Evolutionary conservation across 2,888 invertebrate genomes (phyloP).

Genomic region (Erebia ligea): DNA sequence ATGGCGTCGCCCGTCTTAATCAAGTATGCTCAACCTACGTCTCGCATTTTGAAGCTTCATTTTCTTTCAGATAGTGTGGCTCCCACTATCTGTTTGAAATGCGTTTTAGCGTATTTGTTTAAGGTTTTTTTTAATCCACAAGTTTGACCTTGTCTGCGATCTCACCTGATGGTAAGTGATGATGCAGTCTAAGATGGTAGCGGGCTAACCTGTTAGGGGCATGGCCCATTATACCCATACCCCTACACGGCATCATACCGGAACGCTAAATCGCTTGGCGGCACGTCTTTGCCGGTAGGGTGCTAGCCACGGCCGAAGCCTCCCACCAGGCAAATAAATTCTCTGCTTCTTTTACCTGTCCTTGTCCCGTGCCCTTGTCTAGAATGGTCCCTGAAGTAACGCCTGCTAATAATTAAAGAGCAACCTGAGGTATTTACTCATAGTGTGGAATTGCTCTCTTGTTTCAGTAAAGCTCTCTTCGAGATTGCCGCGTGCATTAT

Average conservation of each 20-base stretch:
- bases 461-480: background rate
- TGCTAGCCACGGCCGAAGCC: too few species aligned
- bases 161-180: too few species aligned
- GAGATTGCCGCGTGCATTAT: background rate
- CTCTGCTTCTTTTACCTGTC: too few species aligned
- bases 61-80: background rate
- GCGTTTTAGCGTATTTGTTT: background rate
- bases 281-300: too few species aligned
- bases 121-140: too few species aligned
- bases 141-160: background rate
- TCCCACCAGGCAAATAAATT: too few species aligned
- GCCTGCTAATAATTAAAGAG: conserved; percentile 3
- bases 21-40: conserved; percentile 45
- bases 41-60: conserved; percentile 20
- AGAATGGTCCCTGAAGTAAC: background rate
- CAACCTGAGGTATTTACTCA: background rate
- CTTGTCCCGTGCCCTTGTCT: background rate
- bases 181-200: too few species aligned
- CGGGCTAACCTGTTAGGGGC: too few species aligned
- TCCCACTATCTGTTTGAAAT: background rate
- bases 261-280: too few species aligned
- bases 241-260: too few species aligned
- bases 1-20: conserved; percentile 54
- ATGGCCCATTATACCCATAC: too few species aligned
- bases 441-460: background rate